These are phyloP conservation scores for Zaprionus ghesquierei DNA, from an alignment of 1,140 invertebrate genomes.

Conservation along the genomic window DNA sequence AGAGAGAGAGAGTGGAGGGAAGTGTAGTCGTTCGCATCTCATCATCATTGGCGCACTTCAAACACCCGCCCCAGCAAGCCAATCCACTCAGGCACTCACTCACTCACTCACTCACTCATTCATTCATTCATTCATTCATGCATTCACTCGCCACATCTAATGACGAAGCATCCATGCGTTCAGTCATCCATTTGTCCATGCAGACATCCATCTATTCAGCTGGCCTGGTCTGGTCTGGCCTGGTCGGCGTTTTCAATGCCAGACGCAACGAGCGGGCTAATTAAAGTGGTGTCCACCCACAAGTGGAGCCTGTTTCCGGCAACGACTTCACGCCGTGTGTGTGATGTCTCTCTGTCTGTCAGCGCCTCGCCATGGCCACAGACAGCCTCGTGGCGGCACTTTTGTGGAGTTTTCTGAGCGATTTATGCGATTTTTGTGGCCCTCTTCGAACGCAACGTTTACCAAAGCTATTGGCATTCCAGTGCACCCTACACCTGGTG, in stretches of 20 bases:
- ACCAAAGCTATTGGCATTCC: conserved; percentile 13
- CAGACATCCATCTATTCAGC: conserved; percentile 20
- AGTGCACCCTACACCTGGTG: conserved; percentile 6
- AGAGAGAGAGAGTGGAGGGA: not conserved
- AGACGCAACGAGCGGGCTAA: conserved; percentile 62
- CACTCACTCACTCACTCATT: conserved; percentile 39
- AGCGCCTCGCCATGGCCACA: conserved; percentile 43
- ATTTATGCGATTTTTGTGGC: conserved; percentile 73
- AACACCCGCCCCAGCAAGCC: conserved; percentile 44
- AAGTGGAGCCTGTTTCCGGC: conserved; percentile 9
- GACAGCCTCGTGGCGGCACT: conserved; percentile 40
- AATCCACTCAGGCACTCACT: conserved; percentile 44
- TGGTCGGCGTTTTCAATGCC: conserved; percentile 64
- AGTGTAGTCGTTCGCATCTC: conserved; percentile 4
- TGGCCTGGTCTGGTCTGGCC: conserved; percentile 3
- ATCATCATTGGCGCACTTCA: conserved; percentile 70
- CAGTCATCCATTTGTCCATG: conserved; percentile 17
- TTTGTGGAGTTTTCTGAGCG: conserved; percentile 61
- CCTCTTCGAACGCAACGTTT: conserved; percentile 24
- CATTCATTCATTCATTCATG: conserved; percentile 37
- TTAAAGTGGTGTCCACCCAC: conserved; percentile 78
- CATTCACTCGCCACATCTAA: conserved; percentile 39
- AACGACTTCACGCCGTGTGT: not conserved
- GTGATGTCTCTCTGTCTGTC: conserved; percentile 53
- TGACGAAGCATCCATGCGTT: conserved; percentile 15